Base-by-base conservation (phyloP, 2,797 vertebrate species). In the Gambusia yucatana region DNA sequence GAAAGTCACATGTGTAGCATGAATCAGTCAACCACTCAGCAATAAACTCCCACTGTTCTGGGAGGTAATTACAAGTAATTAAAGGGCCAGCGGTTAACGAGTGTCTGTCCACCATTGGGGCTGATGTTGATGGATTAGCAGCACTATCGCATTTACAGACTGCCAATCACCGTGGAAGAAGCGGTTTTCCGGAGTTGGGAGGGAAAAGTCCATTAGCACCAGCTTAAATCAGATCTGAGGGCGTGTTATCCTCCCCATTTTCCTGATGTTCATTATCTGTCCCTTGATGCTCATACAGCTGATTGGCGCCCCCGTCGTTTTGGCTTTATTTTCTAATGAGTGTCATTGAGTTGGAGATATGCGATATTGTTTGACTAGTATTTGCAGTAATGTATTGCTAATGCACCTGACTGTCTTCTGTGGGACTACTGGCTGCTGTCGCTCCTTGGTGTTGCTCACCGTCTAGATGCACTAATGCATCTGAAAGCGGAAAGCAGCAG, bases 21-120 rank as follows among this genome's bases (percentile, higher is more conserved):
- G 86, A 88, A 89, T 89, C 84, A 74, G 73, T 85, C 83, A 88
- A 84, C 83, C 87, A 81, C 89, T 91, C 89, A 79, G 86, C 93
- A 88, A 87, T 91, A 93, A 94, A 89, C 87, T 88, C 86, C 88
- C 84, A 85, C 90, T 90, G 92, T 94, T 95, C 93, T 84, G 84
- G 78, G 89, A 91, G 89, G 88, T 95, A 94, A 96, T 96, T 95
- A 96, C 93, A 91, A 93, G 88, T 95, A 95, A 95, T 95, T 95
- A 95, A 95, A 94, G 94, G 93, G 86, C 89, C 86, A 72, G 90
- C 85, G 84, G 90, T 94, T 94, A 95, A 95, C 86, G 90, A 95
- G 94, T 90, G 93, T 87, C 93, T 87, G 78, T 95, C 87, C 92
- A 92, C 90, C 85, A 85, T 78, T 90, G 91, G 91, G 90, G 86